These are phyloP conservation scores for Rana temporaria DNA, from an alignment of 2,113 vertebrate genomes.

Conservation along the genomic window DNA sequence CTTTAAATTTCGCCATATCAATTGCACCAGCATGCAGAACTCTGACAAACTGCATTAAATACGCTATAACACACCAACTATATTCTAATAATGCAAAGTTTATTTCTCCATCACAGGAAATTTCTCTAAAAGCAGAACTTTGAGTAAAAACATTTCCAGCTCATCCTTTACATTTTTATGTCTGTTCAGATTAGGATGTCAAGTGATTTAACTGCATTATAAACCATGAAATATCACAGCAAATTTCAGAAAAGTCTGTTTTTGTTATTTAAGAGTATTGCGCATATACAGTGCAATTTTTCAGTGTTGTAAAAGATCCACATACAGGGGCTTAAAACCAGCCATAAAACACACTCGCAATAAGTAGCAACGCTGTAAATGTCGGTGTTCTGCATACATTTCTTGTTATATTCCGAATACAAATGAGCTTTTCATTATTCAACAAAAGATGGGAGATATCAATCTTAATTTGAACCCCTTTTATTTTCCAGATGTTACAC, in stretches of 20 bases:
- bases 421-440: slow-evolving; percentile 56
- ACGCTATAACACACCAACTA: slow-evolving; percentile 20
- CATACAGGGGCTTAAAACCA: slow-evolving; percentile 45
- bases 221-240: slow-evolving; percentile 52
- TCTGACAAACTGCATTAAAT: slow-evolving; percentile 41
- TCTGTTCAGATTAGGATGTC: slow-evolving; percentile 51
- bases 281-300: slow-evolving; percentile 48
- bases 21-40: background rate
- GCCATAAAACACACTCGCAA: slow-evolving; percentile 47
- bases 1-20: slow-evolving; percentile 1
- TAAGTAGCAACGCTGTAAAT: slow-evolving; percentile 50
- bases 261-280: slow-evolving; percentile 54
- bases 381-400: slow-evolving; percentile 46
- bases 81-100: slow-evolving; percentile 15
- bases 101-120: slow-evolving; percentile 13
- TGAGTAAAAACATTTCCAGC: slow-evolving; percentile 48
- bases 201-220: slow-evolving; percentile 56
- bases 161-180: slow-evolving; percentile 49
- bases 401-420: slow-evolving; percentile 51
- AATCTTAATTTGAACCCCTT: slow-evolving; percentile 57
- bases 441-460: slow-evolving; percentile 57
- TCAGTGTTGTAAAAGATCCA: slow-evolving; percentile 43
- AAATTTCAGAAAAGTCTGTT: slow-evolving; percentile 54
- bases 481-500: slow-evolving; percentile 58
- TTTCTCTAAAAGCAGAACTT: slow-evolving; percentile 33